phyloP scores from a whole-genome alignment of 2,113 vertebrate species.

The Pardalotus punctatus region DNA sequence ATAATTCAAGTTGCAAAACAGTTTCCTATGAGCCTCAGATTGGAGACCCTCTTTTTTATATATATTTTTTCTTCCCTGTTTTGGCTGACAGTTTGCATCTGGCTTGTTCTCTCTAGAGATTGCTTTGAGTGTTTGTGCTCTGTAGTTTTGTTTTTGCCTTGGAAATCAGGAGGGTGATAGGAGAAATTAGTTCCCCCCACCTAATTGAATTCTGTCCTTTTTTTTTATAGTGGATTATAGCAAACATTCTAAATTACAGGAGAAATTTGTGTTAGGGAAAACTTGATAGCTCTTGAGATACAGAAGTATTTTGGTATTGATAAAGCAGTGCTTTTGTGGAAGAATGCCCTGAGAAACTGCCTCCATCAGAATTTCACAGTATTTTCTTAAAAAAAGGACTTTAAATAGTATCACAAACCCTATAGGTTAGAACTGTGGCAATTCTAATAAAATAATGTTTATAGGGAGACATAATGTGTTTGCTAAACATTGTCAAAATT shows the following conservation, averaged over 20 bases:
- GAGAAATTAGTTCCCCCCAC: background rate
- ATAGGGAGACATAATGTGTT: background rate
- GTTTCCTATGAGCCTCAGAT: background rate
- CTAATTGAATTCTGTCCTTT: background rate
- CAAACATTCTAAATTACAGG: background rate
- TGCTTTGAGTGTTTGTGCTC: background rate
- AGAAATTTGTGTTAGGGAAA: background rate
- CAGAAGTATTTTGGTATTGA: background rate
- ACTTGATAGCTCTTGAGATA: background rate
- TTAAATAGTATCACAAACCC: background rate
- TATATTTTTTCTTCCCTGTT: background rate
- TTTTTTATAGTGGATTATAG: background rate
- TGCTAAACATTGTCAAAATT: background rate
- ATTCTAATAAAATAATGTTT: background rate
- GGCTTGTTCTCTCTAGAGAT: background rate
- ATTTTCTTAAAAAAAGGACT: background rate
- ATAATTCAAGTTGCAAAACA: slow-evolving; percentile 5
- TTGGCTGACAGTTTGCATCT: background rate
- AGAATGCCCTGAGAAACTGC: background rate
- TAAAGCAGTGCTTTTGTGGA: background rate
- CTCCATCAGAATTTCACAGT: background rate
- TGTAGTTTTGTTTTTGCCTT: background rate
- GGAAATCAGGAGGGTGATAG: background rate
- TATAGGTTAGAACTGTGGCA: background rate
- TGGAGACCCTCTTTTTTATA: background rate